phyloP scores from a whole-genome alignment of 2,797 vertebrate genomes.

The Knipowitschia caucasica region DNA sequence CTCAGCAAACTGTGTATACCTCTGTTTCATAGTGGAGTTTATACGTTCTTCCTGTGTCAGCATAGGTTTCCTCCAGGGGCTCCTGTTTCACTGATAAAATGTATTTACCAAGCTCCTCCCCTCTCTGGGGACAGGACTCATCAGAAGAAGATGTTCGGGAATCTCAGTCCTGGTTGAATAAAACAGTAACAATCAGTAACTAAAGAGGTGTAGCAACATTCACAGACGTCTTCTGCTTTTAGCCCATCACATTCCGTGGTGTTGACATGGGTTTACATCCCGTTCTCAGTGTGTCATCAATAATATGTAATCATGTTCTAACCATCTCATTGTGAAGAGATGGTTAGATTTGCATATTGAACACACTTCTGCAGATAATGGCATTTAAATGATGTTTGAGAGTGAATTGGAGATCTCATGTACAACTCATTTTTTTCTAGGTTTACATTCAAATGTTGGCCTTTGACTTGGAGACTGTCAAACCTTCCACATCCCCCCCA shows the following conservation, averaged over 20 bases:
- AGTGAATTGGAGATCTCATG: neutral
- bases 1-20: too few species aligned
- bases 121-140: too few species aligned
- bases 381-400: neutral
- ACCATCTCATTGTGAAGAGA: conserved; percentile 20
- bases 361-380: neutral
- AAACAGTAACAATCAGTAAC: neutral
- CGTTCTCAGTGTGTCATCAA: conserved; percentile 18
- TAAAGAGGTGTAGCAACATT: neutral
- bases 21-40: too few species aligned
- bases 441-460: conserved; percentile 19
- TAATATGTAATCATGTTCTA: conserved; percentile 31
- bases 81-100: too few species aligned
- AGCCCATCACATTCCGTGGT: neutral
- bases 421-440: conserved; percentile 4
- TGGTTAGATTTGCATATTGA: conserved; percentile 15
- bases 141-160: too few species aligned
- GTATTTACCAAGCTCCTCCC: too few species aligned
- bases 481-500: neutral
- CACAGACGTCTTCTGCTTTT: neutral
- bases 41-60: too few species aligned
- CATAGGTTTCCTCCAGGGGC: too few species aligned
- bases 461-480: neutral
- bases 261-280: conserved; percentile 6
- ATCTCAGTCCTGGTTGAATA: too few species aligned